Evolutionary conservation across 1,140 invertebrate species (phyloP).

Genomic region (Drosophila repletoides): DNA sequence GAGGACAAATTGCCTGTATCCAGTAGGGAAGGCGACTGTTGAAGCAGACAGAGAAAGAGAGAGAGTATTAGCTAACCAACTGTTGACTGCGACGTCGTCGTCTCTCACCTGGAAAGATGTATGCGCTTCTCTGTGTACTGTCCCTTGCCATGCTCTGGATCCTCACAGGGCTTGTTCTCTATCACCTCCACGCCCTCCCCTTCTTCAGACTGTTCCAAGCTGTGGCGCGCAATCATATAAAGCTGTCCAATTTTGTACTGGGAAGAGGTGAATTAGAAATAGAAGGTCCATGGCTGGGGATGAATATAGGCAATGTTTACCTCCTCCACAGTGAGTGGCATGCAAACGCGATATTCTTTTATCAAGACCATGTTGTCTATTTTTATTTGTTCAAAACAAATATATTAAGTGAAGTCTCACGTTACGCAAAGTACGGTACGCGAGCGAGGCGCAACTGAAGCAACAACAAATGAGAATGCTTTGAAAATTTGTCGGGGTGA

Average conservation of each 20-base stretch:
- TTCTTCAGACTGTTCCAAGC: constrained; percentile 93
- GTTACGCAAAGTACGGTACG: constrained; percentile 41
- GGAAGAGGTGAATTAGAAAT: constrained; percentile 27
- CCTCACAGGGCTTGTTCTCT: constrained; percentile 90
- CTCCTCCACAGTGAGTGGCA: constrained; percentile 95
- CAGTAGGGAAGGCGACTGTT: constrained; percentile 93
- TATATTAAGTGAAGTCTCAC: constrained; percentile 3
- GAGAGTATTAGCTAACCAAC: constrained; percentile 7
- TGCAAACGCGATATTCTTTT: constrained; percentile 95
- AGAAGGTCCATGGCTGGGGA: background rate
- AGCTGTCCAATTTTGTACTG: constrained; percentile 96
- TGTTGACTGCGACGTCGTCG: background rate
- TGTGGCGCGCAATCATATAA: constrained; percentile 97
- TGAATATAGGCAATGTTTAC: constrained; percentile 83
- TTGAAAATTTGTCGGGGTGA: constrained; percentile 1
- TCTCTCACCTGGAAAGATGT: constrained; percentile 91
- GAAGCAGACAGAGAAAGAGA: background rate
- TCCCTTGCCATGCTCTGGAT: constrained; percentile 91
- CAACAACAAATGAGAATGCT: constrained; percentile 31
- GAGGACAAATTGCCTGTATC: constrained; percentile 93
- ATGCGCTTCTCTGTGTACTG: constrained; percentile 96
- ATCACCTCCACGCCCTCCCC: constrained; percentile 97
- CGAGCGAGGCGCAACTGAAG: constrained; percentile 36
- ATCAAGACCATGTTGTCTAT: constrained; percentile 81
- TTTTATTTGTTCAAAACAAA: background rate